Base-by-base conservation (phyloP, 2,888 invertebrate species). In the Drosophila longiperda region DNA sequence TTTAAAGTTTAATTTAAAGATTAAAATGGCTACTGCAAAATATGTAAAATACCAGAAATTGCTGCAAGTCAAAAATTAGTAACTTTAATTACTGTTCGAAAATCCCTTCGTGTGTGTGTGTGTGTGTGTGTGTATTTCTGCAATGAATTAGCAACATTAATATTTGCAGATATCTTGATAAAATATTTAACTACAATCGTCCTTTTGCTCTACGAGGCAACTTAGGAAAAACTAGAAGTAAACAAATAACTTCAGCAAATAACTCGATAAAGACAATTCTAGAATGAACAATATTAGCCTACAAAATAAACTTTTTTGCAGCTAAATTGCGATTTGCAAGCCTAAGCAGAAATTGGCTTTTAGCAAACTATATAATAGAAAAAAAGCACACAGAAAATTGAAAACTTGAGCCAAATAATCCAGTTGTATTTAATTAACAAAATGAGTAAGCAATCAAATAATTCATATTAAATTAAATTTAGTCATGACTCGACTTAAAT, bases 31-130 rank as follows among this genome's bases (percentile, higher is more conserved):
- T 0, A 54, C 49, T 36, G 55, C n/a, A 20, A 12, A 29, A 45
- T 50, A 52, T 29, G 6, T 1, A n/a, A 8, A n/a, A n/a, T n/a
- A 2, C 1, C 26, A 0, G 6, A n/a, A 20, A 20, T 49, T 60
- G 79, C 70, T 68, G 58, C 55, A 32, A 65, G 64, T 29, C 49
- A 62, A 75, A 72, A 65, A 61, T 55, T 45, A 70, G 40, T 23
- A n/a, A 66, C 67, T 66, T 71, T 78, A 86, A 88, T 86, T 81
- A 81, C 78, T 70, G 69, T 81, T 88, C 29, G 71, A 87, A 71
- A 64, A 61, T 32, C 45, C n/a, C 33, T 59, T 55, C 33, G 38
- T 23, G 6, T 61, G 40, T 45, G 20, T 1, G 33, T n/a, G 3
- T 2, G n/a, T 15, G 32, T 33, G 20, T 36, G 2, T 12, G 7